Evolutionary conservation across 2,888 invertebrate species (phyloP).

Genomic region (Colostygia pectinataria): DNA sequence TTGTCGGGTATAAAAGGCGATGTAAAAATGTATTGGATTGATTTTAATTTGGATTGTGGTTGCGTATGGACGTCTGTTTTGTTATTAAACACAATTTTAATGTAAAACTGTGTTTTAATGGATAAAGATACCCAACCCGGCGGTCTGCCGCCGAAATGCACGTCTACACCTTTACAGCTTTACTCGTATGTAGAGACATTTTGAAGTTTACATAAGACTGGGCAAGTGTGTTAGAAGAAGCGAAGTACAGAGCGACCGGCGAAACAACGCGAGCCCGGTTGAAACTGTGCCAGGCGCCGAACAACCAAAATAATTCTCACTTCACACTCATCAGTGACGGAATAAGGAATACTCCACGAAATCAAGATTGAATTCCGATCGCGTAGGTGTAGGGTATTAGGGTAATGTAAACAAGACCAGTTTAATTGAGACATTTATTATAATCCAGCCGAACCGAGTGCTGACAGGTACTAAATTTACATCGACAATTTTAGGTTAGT

Average conservation of each 20-base stretch:
- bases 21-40: too few species aligned
- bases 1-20: too few species aligned
- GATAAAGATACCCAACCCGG: too few species aligned
- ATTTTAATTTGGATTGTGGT: too few species aligned
- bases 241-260: constrained; percentile 42
- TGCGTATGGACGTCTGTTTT: too few species aligned
- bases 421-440: not conserved
- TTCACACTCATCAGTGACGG: constrained; percentile 52
- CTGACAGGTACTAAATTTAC: not conserved
- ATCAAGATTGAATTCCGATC: constrained; percentile 47
- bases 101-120: too few species aligned
- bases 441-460: not conserved
- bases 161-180: too few species aligned
- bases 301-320: constrained; percentile 74
- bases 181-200: too few species aligned
- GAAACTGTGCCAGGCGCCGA: constrained; percentile 72
- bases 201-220: too few species aligned
- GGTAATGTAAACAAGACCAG: not conserved
- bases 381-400: not conserved
- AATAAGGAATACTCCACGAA: constrained; percentile 47
- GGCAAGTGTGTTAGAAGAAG: constrained; percentile 50
- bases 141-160: too few species aligned
- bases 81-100: too few species aligned
- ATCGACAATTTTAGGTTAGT: too few species aligned
- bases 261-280: constrained; percentile 58